A percentile compares a stretch with the other conserved stretches of the same genome.
Conservation (phyloP, 92 coral and sea anemone species). For the Chrysogorgia sp. region DNA sequence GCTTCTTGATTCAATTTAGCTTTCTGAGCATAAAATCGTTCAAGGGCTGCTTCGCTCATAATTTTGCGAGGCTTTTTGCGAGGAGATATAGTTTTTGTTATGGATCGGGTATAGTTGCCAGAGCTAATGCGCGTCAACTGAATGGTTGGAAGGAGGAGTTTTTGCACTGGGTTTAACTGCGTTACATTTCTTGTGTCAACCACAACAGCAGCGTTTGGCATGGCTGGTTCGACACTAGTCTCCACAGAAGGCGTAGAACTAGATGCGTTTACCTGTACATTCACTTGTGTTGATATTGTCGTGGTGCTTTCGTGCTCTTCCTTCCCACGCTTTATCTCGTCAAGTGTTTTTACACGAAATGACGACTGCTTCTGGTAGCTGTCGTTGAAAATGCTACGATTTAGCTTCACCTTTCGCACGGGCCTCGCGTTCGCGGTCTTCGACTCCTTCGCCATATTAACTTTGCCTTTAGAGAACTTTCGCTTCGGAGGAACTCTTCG, state of each 20-base stretch:
- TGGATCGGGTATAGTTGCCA: neutral
- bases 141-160: slow-evolving; percentile 13
- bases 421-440: slow-evolving; percentile 1
- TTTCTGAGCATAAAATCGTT: neutral
- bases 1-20: neutral
- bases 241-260: neutral
- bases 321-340: slow-evolving; percentile 24
- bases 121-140: slow-evolving; percentile 7
- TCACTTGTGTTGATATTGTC: neutral
- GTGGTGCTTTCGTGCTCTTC: neutral
- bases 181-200: slow-evolving; percentile 22
- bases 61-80: neutral
- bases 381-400: slow-evolving; percentile 28
- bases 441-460: slow-evolving; percentile 25
- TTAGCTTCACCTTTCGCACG: slow-evolving; percentile 33
- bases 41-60: neutral
- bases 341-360: slow-evolving; percentile 21
- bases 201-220: too few species aligned
- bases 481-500: slow-evolving; percentile 3
- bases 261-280: neutral
- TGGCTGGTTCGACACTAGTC: too few species aligned
- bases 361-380: slow-evolving; percentile 14
- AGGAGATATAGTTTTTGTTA: neutral
- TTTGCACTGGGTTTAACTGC: neutral
- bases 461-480: neutral